Conservation (phyloP, 30 jellyfish, hydroid and myxozoan species). For the Aurelia coerulea region DNA sequence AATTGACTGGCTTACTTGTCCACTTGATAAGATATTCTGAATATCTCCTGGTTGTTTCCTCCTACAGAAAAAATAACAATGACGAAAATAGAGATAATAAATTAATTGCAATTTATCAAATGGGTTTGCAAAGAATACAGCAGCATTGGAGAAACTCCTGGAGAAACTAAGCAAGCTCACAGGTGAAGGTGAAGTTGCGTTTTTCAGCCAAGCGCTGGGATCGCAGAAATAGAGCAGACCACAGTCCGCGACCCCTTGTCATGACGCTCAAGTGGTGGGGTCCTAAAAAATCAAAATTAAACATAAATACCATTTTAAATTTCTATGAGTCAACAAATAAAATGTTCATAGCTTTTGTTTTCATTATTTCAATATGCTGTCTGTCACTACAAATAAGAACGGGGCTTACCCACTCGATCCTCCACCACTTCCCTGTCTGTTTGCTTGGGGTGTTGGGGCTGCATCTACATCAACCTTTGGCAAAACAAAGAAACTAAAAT, state of each 20-base stretch:
- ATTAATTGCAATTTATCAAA: not conserved
- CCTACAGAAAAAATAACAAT: slow-evolving; percentile 40
- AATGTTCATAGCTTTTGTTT: no score
- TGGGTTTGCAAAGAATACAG: no score
- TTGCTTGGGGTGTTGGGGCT: slow-evolving; percentile 71
- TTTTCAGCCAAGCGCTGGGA: no score
- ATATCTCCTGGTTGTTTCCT: slow-evolving; percentile 92
- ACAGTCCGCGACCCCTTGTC: no score
- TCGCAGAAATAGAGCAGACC: no score
- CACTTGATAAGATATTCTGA: slow-evolving; percentile 85
- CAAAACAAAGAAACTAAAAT: not conserved
- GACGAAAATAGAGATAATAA: not conserved
- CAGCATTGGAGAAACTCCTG: no score
- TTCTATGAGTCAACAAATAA: no score
- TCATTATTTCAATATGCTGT: not conserved
- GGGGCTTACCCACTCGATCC: slow-evolving; percentile 83
- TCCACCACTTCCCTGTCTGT: slow-evolving; percentile 73
- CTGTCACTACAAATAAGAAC: not conserved
- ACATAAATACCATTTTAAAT: no score
- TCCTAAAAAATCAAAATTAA: no score
- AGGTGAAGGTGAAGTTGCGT: no score
- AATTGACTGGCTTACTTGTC: slow-evolving; percentile 61
- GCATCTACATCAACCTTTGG: slow-evolving; percentile 82
- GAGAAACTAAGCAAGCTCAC: no score
- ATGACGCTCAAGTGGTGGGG: no score